phyloP scores from a whole-genome alignment of 2,888 invertebrate species.

The Morinoia aosen region DNA sequence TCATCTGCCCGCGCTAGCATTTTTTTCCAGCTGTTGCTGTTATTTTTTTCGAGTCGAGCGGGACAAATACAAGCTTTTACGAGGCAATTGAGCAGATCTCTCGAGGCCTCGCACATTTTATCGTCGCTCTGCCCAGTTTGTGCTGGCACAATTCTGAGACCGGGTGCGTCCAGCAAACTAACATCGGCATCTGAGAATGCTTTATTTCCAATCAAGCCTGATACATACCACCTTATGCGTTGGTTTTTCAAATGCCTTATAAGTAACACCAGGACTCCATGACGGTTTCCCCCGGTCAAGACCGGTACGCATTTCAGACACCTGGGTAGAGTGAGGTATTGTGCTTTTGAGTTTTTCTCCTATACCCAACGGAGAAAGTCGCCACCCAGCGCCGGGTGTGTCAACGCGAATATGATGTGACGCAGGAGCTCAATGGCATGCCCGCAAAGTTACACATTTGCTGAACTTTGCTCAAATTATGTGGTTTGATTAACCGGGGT shows the following conservation, averaged over 20 bases:
- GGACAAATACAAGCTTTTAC: constrained; percentile 17
- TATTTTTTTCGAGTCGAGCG: not conserved
- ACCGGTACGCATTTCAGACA: too few relatives aligned
- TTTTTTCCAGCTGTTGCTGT: not conserved
- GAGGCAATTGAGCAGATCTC: not conserved
- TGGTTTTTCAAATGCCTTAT: too few relatives aligned
- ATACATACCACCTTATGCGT: too few relatives aligned
- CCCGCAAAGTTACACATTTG: not conserved
- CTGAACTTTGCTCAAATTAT: not conserved
- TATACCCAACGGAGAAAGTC: too few relatives aligned
- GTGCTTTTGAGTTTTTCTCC: too few relatives aligned
- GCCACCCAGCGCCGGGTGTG: not conserved
- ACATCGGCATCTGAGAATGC: too few relatives aligned
- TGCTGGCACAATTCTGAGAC: not conserved
- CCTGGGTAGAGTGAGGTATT: too few relatives aligned
- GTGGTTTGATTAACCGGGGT: too few relatives aligned
- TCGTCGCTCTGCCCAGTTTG: not conserved
- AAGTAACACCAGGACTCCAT: too few relatives aligned
- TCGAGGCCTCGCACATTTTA: not conserved
- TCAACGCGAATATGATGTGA: not conserved
- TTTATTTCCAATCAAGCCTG: too few relatives aligned
- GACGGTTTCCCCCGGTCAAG: too few relatives aligned
- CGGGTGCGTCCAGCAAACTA: not conserved
- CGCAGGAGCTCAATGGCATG: not conserved
- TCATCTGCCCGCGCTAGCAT: not conserved